These are phyloP conservation scores for Liposcelis brunnea DNA, from an alignment of 2,888 invertebrate genomes.

Conservation along the genomic window DNA sequence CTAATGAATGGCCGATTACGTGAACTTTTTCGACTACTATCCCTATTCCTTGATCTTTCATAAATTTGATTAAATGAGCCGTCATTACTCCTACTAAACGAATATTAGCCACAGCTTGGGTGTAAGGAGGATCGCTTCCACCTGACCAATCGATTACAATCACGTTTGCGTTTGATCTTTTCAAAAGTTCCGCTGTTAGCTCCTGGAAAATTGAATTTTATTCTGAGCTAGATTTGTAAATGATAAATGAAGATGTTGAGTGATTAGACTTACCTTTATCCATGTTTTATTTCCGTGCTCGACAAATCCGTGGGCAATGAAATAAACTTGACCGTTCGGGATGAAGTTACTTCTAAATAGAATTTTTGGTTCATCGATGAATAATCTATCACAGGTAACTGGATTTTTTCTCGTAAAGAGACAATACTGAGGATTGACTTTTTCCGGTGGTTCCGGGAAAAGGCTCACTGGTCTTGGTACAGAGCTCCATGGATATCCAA, in stretches of 20 bases:
- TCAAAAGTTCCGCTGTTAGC: slow-evolving; percentile 53
- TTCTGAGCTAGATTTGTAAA: slow-evolving; percentile 25
- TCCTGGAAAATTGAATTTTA: slow-evolving; percentile 32
- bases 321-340: slow-evolving; percentile 44
- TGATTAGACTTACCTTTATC: slow-evolving; percentile 36
- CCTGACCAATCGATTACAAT: slow-evolving; percentile 72
- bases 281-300: slow-evolving; percentile 67
- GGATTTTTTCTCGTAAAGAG: slow-evolving; percentile 36
- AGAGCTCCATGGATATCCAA: slow-evolving; percentile 60
- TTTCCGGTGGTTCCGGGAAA: slow-evolving; percentile 55
- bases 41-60: slow-evolving; percentile 34
- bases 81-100: slow-evolving; percentile 70
- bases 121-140: slow-evolving; percentile 75
- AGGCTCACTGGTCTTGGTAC: slow-evolving; percentile 58
- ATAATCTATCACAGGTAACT: slow-evolving; percentile 21
- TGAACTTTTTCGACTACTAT: slow-evolving; percentile 46
- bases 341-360: slow-evolving; percentile 44
- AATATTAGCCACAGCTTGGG: slow-evolving; percentile 83
- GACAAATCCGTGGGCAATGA: slow-evolving; percentile 74
- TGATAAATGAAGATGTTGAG: neutral
- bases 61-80: slow-evolving; percentile 41
- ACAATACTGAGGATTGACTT: slow-evolving; percentile 37
- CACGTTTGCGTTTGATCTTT: slow-evolving; percentile 52
- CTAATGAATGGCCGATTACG: slow-evolving; percentile 71
- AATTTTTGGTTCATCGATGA: slow-evolving; percentile 31